Percentiles rank a stretch among this genome's conserved stretches.
These are phyloP conservation scores for Pseudotriccus pelzelni DNA, from an alignment of 2,797 vertebrate genomes.

Conservation along the genomic window DNA sequence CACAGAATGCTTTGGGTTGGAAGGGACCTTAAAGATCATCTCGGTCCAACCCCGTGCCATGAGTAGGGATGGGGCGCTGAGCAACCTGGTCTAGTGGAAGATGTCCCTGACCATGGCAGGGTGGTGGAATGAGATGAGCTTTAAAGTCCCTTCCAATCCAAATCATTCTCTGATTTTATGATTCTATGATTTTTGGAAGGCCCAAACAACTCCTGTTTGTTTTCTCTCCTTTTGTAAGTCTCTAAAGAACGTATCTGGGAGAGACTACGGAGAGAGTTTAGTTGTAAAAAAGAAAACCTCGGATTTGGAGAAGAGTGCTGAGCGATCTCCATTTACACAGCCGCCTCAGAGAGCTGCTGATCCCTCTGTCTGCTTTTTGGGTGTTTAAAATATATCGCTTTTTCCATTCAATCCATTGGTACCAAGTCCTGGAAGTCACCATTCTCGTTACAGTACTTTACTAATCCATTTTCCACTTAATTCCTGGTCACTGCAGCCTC, in stretches of 20 bases:
- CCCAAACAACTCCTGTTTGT: neutral
- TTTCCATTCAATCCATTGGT: neutral
- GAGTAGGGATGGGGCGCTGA: neutral
- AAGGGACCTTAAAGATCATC: neutral
- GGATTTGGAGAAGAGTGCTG: neutral
- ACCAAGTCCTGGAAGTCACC: neutral
- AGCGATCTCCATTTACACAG: neutral
- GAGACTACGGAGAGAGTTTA: neutral
- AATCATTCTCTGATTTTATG: neutral
- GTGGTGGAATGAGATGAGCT: neutral
- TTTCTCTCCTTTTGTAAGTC: neutral
- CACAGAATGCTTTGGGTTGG: neutral
- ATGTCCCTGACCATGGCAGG: neutral
- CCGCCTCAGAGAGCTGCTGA: neutral
- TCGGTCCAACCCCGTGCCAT: rapidly evolving
- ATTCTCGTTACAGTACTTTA: neutral
- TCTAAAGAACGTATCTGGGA: neutral
- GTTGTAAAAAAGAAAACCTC: neutral
- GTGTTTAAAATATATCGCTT: neutral
- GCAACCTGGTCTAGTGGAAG: neutral
- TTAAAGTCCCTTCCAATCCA: neutral
- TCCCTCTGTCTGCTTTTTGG: neutral
- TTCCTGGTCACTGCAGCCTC: neutral
- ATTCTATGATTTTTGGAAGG: neutral
- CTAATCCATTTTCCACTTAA: neutral